A percentile compares a stretch with the other conserved stretches of the same genome.
Conservation (phyloP, 2,113 vertebrate genomes). For the Arenaria interpres region DNA sequence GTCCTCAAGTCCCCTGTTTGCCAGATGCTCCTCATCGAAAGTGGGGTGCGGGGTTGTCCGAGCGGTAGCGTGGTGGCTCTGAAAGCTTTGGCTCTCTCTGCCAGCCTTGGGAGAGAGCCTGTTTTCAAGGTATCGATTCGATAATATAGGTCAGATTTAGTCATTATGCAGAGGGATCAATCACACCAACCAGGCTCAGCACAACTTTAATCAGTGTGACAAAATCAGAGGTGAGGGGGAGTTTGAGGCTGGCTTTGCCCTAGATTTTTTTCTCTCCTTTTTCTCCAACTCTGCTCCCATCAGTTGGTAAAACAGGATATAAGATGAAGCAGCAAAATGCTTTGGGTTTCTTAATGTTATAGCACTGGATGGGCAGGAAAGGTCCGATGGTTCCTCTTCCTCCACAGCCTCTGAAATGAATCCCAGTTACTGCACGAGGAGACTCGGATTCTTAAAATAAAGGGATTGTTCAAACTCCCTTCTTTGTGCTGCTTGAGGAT, state of each 20-base stretch:
- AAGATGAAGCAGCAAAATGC: background rate
- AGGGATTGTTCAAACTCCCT: background rate
- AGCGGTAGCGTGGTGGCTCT: fast-evolving
- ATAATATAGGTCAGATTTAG: background rate
- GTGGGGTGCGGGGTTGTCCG: fast-evolving
- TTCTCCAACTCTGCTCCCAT: background rate
- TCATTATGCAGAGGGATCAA: constrained; percentile 19
- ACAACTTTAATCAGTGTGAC: background rate
- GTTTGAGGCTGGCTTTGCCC: background rate
- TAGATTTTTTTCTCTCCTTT: background rate
- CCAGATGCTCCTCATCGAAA: fast-evolving
- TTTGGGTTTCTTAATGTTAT: background rate
- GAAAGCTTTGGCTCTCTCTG: background rate
- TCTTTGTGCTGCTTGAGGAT: background rate
- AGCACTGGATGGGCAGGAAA: background rate
- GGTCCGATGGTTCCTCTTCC: background rate
- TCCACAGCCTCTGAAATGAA: background rate
- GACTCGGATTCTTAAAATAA: background rate
- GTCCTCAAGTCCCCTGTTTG: background rate
- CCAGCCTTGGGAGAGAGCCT: background rate
- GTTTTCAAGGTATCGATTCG: background rate
- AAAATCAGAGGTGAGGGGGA: constrained; percentile 31
- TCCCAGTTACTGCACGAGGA: background rate
- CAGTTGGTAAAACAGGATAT: background rate
- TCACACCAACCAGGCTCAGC: background rate